Conservation (phyloP, 2,113 vertebrate genomes). For the Halichoerus grypus region DNA sequence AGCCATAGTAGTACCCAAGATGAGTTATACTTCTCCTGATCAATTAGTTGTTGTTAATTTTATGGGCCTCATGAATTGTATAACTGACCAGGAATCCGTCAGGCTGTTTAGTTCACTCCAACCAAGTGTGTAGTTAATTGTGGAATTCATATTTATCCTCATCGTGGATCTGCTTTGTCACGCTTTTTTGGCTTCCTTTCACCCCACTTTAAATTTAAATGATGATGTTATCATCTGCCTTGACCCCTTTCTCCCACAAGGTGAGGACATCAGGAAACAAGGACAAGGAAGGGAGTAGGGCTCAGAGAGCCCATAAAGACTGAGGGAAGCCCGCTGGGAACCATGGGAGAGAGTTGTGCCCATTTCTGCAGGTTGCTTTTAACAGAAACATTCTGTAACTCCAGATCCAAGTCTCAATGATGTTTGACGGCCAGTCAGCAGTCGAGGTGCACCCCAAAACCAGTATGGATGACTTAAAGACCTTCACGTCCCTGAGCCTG, state of each 20-base stretch:
- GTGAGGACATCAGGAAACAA: neutral
- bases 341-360: neutral
- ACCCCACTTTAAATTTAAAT: neutral
- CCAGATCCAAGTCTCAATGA: slow-evolving; percentile 98
- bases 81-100: neutral
- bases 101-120: neutral
- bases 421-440: slow-evolving; percentile 95
- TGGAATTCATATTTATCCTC: neutral
- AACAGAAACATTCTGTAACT: slow-evolving; percentile 64
- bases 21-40: neutral
- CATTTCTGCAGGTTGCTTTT: slow-evolving; percentile 31
- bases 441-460: slow-evolving; percentile 94
- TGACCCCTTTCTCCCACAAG: neutral
- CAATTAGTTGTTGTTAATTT: neutral
- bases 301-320: neutral
- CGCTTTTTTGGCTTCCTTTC: neutral
- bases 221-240: neutral
- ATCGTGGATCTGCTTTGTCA: neutral
- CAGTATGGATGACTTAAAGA: slow-evolving; percentile 93
- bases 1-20: neutral
- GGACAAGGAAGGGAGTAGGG: neutral
- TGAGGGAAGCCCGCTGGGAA: neutral
- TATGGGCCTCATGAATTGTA: neutral
- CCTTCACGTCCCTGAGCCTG: slow-evolving; percentile 95
- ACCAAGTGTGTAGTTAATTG: neutral